Evolutionary conservation across 2,113 vertebrate species (phyloP).

Genomic region (Epinephelus lanceolatus): DNA sequence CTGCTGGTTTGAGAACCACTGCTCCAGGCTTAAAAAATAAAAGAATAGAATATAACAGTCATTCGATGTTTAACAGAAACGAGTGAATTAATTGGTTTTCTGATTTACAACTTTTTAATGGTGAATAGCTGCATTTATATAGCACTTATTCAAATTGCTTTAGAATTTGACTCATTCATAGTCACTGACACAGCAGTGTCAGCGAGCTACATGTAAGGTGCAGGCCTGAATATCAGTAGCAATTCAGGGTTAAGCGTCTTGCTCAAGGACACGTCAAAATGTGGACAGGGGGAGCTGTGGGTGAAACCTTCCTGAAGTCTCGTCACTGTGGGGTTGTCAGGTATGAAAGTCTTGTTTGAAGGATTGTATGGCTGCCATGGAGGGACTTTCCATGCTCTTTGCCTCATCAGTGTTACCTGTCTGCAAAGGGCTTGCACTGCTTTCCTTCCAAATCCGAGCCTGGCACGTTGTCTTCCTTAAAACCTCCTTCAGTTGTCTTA

Average conservation of each 20-base stretch:
- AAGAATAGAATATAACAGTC: background rate
- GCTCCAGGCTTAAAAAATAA: background rate
- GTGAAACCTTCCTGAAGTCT: background rate
- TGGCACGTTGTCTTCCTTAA: too few relatives aligned
- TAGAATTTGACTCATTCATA: background rate
- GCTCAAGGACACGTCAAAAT: background rate
- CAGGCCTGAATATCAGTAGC: background rate
- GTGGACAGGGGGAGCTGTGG: background rate
- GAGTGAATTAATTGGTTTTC: background rate
- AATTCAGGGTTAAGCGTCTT: background rate
- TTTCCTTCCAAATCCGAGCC: too few relatives aligned
- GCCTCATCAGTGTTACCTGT: too few relatives aligned
- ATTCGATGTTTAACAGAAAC: background rate
- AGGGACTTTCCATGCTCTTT: too few relatives aligned
- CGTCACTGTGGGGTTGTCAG: background rate
- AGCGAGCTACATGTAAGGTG: background rate
- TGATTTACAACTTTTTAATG: background rate
- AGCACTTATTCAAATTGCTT: too few relatives aligned
- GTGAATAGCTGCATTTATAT: background rate
- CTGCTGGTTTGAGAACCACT: background rate
- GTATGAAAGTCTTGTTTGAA: too few relatives aligned
- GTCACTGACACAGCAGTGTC: background rate
- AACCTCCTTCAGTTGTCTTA: too few relatives aligned
- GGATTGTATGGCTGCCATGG: too few relatives aligned
- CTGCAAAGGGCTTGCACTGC: too few relatives aligned